Evolutionary conservation across 2,888 invertebrate species (phyloP).

Genomic region (Pterostichus niger): DNA sequence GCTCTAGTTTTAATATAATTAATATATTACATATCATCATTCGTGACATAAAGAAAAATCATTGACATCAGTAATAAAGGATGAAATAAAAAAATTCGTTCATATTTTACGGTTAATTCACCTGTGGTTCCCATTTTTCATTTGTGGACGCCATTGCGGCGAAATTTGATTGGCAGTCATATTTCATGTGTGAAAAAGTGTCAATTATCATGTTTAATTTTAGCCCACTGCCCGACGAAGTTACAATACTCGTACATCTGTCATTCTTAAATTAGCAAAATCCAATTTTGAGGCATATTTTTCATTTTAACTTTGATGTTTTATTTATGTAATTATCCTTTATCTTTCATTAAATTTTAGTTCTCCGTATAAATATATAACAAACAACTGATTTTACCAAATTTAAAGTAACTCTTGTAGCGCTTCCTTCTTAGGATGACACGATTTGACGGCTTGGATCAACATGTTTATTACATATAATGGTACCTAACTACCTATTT

Average conservation of each 20-base stretch:
- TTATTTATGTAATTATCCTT: too few relatives aligned
- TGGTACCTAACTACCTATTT: too few relatives aligned
- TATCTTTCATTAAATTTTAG: too few relatives aligned
- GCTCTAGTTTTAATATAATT: too few relatives aligned
- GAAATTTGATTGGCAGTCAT: constrained; percentile 27
- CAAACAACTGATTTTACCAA: too few relatives aligned
- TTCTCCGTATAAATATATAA: too few relatives aligned
- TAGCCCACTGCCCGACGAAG: neutral
- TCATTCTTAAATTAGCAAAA: constrained; percentile 28
- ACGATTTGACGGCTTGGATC: too few relatives aligned
- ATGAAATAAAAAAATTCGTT: neutral
- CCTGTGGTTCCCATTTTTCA: constrained; percentile 38
- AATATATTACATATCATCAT: neutral
- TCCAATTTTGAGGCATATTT: too few relatives aligned
- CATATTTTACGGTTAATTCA: constrained; percentile 22
- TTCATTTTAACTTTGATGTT: too few relatives aligned
- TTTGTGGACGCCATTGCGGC: neutral
- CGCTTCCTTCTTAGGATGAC: too few relatives aligned
- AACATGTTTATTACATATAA: too few relatives aligned
- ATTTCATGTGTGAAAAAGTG: constrained; percentile 43
- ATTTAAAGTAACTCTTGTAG: too few relatives aligned
- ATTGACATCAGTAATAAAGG: constrained; percentile 10
- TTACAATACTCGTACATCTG: constrained; percentile 23
- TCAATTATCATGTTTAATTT: constrained; percentile 48
- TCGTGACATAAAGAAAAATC: neutral